These are phyloP conservation scores for Alviniconcha marisindica DNA, from an alignment of 1,140 invertebrate species.

Conservation along the genomic window DNA sequence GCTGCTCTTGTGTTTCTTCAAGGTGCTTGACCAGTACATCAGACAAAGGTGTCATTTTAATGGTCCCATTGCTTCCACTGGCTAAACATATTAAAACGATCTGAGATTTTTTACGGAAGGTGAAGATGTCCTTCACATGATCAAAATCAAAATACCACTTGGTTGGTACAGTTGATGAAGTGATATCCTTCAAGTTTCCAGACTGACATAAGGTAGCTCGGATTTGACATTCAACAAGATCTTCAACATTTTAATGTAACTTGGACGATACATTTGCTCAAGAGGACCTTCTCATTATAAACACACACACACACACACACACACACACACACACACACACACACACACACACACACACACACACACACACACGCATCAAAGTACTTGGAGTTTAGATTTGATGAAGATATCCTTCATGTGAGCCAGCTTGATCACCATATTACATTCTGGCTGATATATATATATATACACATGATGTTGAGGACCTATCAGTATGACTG, in stretches of 20 bases:
- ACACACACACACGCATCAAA: slow-evolving; percentile 2
- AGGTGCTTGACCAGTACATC: too few relatives aligned
- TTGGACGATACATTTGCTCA: too few relatives aligned
- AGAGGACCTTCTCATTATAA: too few relatives aligned
- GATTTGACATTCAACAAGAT: neutral
- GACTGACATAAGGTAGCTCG: neutral
- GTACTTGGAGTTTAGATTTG: neutral
- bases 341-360: slow-evolving; percentile 16
- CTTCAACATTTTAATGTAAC: too few relatives aligned
- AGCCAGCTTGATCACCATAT: neutral
- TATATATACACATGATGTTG: neutral
- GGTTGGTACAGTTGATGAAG: neutral
- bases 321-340: slow-evolving; percentile 5
- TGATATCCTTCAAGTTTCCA: neutral
- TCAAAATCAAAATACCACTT: neutral
- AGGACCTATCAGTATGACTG: neutral
- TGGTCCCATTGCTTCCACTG: too few relatives aligned
- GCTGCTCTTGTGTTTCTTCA: too few relatives aligned
- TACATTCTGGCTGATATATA: neutral
- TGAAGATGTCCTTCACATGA: too few relatives aligned
- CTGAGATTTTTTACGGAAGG: too few relatives aligned
- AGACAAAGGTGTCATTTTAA: too few relatives aligned
- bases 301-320: neutral
- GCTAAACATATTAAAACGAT: too few relatives aligned
- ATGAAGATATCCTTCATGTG: neutral